Percentiles rank a stretch among this genome's conserved stretches.
Conservation (phyloP, 2,888 invertebrate genomes). For the Sceliomorpha sp. region DNA sequence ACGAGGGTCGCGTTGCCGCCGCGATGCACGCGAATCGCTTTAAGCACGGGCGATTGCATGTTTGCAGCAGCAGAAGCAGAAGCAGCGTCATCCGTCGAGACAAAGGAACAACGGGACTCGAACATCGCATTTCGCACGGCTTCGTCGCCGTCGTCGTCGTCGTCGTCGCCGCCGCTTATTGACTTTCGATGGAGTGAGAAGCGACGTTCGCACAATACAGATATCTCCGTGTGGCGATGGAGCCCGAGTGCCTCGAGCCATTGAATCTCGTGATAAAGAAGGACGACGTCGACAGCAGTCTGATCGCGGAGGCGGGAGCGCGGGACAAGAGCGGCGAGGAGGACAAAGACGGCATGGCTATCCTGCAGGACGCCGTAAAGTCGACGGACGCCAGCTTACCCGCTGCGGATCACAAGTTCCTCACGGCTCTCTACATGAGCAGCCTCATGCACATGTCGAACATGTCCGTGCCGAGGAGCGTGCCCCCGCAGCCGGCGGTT, state of each 20-base stretch:
- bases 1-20: no score
- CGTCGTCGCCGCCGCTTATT: not conserved
- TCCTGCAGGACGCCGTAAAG: conserved; percentile 72
- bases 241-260: conserved; percentile 80
- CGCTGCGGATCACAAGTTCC: conserved; percentile 77
- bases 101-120: not conserved
- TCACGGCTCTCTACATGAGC: conserved; percentile 79
- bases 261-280: conserved; percentile 82
- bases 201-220: conserved; percentile 14
- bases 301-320: conserved; percentile 43
- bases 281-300: conserved; percentile 58
- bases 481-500: conserved; percentile 59
- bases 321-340: conserved; percentile 65
- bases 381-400: conserved; percentile 63
- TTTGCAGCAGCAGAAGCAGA: no score
- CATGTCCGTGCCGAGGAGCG: conserved; percentile 64
- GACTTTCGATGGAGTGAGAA: conserved; percentile 20
- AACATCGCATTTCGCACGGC: no score
- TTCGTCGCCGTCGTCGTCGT: no score
- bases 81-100: conserved; percentile 2
- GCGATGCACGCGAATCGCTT: no score
- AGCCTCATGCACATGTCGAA: conserved; percentile 78
- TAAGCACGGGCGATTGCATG: no score
- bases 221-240: conserved; percentile 72
- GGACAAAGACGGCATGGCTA: conserved; percentile 71